Percentiles rank a stretch among this genome's conserved stretches.
Evolutionary conservation across 2,113 vertebrate species (phyloP).

Genomic region (Aramus guarauna): DNA sequence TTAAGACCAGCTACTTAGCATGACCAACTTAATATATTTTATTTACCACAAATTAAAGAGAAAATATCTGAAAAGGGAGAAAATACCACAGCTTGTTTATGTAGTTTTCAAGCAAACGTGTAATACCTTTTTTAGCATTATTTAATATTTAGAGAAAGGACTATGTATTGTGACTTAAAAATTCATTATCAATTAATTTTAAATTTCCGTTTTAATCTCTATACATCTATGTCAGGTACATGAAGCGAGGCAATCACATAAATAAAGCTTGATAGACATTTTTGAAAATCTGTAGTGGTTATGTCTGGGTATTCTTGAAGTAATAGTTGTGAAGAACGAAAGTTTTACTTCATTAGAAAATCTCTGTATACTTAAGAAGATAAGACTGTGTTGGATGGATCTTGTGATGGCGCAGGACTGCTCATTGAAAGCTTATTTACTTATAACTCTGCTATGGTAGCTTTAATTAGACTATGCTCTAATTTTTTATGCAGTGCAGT

Average conservation of each 20-base stretch:
- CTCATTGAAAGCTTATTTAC: neutral
- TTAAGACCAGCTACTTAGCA: neutral
- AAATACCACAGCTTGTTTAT: neutral
- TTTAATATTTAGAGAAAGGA: neutral
- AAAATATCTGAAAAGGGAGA: neutral
- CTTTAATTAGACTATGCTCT: neutral
- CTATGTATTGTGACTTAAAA: neutral
- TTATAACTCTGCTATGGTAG: neutral
- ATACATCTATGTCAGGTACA: neutral
- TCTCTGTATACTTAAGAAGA: neutral
- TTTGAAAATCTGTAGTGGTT: neutral
- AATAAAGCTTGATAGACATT: neutral
- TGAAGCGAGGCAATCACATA: neutral
- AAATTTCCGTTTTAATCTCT: neutral
- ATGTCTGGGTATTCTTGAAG: neutral
- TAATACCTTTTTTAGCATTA: fast-evolving
- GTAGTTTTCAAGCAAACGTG: neutral
- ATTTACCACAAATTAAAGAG: neutral
- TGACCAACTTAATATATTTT: neutral
- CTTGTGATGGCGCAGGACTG: neutral
- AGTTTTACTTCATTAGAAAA: neutral
- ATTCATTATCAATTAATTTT: neutral
- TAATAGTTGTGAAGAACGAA: neutral
- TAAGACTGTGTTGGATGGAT: neutral
- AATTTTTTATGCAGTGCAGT: neutral